A percentile compares a stretch with the other conserved stretches of the same genome.
phyloP scores from a whole-genome alignment of 2,888 invertebrate genomes.

The Leptopilina drosophilae region DNA sequence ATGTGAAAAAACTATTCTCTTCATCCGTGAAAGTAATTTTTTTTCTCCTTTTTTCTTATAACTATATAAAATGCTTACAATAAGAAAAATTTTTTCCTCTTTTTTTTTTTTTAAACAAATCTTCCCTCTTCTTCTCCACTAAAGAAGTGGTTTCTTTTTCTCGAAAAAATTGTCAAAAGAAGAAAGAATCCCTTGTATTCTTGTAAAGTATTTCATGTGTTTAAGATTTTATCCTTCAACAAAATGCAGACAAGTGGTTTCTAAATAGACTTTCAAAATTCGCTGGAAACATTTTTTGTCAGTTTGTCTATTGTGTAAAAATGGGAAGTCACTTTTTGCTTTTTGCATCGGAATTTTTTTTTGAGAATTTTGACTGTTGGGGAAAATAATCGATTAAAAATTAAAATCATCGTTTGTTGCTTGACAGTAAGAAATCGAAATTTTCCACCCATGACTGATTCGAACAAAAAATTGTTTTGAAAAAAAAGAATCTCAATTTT shows the following conservation, averaged over 20 bases:
- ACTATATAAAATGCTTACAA: no score
- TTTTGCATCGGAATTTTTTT: neutral
- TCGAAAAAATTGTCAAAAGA: slow-evolving; percentile 14
- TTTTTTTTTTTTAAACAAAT: neutral
- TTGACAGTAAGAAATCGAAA: no score
- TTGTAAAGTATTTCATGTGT: slow-evolving; percentile 8
- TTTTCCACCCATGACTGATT: no score
- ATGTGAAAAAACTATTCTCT: no score
- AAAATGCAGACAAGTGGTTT: slow-evolving; percentile 24
- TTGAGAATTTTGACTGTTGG: no score
- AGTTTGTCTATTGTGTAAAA: neutral
- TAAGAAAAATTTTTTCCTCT: neutral
- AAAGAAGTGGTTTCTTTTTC: slow-evolving; percentile 9
- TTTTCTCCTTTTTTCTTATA: no score
- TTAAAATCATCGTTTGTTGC: no score
- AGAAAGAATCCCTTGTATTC: slow-evolving; percentile 6
- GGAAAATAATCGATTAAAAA: no score
- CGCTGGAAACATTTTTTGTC: neutral
- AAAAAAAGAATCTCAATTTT: no score
- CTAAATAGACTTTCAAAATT: slow-evolving; percentile 11
- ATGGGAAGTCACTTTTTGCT: neutral
- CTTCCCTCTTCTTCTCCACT: neutral
- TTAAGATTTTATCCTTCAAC: slow-evolving; percentile 9
- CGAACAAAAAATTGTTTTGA: no score
- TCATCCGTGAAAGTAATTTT: no score